Evolutionary conservation across 1,140 invertebrate species (phyloP).

Genomic region (Drosophila orosa): DNA sequence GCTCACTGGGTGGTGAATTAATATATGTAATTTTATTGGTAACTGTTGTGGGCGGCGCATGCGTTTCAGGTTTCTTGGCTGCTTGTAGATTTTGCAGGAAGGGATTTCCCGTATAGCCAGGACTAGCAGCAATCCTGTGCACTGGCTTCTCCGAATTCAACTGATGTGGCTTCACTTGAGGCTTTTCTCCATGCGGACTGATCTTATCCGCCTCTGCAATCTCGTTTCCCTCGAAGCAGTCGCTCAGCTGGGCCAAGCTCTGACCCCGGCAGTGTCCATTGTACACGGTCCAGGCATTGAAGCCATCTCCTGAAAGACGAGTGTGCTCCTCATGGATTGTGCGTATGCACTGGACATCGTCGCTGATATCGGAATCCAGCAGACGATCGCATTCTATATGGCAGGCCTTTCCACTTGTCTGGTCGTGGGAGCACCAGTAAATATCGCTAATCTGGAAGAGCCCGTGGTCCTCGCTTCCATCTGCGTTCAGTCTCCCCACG

Average conservation of each 20-base stretch:
- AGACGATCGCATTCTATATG: conserved; percentile 87
- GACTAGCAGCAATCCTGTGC: conserved; percentile 12
- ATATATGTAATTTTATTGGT: conserved; percentile 25
- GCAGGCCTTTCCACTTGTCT: conserved; percentile 86
- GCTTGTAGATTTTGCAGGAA: conserved; percentile 33
- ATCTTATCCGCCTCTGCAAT: conserved; percentile 35
- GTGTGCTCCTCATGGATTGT: conserved; percentile 87
- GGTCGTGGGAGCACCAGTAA: conserved; percentile 88
- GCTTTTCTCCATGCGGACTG: conserved; percentile 12
- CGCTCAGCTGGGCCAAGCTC: conserved; percentile 43
- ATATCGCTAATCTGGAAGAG: conserved; percentile 84
- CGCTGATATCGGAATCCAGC: conserved; percentile 88
- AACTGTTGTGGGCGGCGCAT: conserved; percentile 5
- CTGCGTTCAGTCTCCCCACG: conserved; percentile 83
- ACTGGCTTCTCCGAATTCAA: conserved; percentile 1
- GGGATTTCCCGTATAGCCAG: conserved; percentile 25
- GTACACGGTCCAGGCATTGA: conserved; percentile 87
- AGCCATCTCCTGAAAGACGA: conserved; percentile 88
- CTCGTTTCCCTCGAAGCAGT: conserved; percentile 70
- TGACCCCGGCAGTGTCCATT: conserved; percentile 56
- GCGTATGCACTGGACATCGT: conserved; percentile 88
- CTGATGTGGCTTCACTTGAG: conserved; percentile 12
- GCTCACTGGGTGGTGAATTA: background rate
- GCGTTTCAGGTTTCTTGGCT: conserved; percentile 7
- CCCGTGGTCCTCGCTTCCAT: conserved; percentile 88